Evolutionary conservation across 2,797 vertebrate species (phyloP).

Genomic region (Amniataba percoides): DNA sequence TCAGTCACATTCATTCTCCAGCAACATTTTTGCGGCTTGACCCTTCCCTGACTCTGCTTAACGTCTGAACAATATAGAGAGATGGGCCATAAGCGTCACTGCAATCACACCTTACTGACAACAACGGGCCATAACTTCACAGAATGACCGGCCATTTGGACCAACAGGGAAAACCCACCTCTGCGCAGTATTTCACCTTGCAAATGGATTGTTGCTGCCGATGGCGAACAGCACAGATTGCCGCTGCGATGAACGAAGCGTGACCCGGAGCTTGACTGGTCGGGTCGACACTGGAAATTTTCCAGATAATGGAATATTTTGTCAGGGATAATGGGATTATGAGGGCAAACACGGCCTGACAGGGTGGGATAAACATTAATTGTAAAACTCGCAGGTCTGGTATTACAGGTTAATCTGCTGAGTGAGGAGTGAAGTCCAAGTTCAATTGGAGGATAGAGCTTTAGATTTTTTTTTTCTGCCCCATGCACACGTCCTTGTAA

Average conservation of each 20-base stretch:
- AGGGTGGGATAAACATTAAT: constrained; percentile 67
- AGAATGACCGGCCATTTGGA: constrained; percentile 62
- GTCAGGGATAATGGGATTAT: constrained; percentile 75
- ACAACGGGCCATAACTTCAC: constrained; percentile 74
- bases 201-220: constrained; percentile 51
- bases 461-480: constrained; percentile 41
- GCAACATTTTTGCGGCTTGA: constrained; percentile 59
- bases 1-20: constrained; percentile 52
- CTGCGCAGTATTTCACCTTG: constrained; percentile 50
- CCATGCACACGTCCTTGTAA: constrained; percentile 60
- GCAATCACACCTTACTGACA: constrained; percentile 77
- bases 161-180: constrained; percentile 55
- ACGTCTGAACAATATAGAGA: constrained; percentile 71
- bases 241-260: constrained; percentile 26
- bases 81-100: constrained; percentile 72
- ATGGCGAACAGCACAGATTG: constrained; percentile 35
- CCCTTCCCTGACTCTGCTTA: constrained; percentile 78
- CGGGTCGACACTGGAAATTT: constrained; percentile 53
- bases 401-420: constrained; percentile 70
- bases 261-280: constrained; percentile 56
- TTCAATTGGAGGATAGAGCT: constrained; percentile 61
- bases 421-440: constrained; percentile 45
- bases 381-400: constrained; percentile 54
- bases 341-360: constrained; percentile 57
- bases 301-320: constrained; percentile 73